Evolutionary conservation across 2,797 vertebrate genomes (phyloP).

Genomic region (Mormyrops boulengeri): DNA sequence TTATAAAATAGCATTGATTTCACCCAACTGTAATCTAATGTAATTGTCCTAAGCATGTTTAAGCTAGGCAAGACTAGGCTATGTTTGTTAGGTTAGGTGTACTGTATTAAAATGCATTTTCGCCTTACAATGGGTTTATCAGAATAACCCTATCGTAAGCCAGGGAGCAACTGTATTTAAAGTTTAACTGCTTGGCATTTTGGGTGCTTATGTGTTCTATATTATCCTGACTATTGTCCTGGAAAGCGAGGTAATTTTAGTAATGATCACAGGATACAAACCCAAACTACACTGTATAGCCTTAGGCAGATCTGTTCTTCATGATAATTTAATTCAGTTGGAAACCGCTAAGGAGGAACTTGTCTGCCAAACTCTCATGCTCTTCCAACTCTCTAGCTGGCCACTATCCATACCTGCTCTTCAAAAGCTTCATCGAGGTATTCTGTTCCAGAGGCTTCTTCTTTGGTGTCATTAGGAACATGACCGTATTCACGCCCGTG

Average conservation of each 20-base stretch:
- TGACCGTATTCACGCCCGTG: conserved; percentile 17
- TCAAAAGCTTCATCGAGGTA: conserved; percentile 40
- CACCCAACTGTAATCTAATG: not conserved
- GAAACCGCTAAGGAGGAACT: not conserved
- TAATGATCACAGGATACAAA: not conserved
- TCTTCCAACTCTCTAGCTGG: not conserved
- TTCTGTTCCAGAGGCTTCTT: conserved; percentile 4
- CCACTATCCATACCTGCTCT: conserved; percentile 39
- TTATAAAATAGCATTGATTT: not conserved
- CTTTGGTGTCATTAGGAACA: conserved; percentile 8
- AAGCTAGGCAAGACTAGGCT: not conserved
- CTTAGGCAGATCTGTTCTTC: not conserved
- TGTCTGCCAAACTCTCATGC: not conserved
- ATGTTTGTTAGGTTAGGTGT: not conserved
- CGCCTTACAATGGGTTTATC: not conserved
- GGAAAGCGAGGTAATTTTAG: not conserved
- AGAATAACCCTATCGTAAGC: not conserved
- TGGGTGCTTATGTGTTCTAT: not conserved
- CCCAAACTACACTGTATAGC: not conserved
- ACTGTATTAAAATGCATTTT: not conserved
- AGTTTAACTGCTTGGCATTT: not conserved
- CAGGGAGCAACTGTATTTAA: not conserved
- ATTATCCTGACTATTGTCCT: not conserved
- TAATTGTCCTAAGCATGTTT: not conserved
- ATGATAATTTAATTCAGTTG: not conserved